Conservation (phyloP, 1,140 invertebrate species). For the Drosophila azteca region DNA sequence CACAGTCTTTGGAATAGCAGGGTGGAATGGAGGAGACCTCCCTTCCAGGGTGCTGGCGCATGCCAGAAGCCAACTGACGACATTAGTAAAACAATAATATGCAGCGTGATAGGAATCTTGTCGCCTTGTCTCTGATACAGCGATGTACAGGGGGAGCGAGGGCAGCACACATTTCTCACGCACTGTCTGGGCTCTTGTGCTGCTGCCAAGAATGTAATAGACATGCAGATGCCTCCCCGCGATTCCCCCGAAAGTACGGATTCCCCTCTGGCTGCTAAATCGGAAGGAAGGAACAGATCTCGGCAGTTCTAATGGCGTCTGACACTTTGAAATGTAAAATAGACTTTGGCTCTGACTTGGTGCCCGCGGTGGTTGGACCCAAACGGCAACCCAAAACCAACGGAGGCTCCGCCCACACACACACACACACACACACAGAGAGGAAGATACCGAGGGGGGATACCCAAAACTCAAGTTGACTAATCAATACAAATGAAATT, state of each 20-base stretch:
- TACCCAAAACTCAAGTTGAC: slow-evolving; percentile 17
- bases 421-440: background rate
- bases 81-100: slow-evolving; percentile 48
- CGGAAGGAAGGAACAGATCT: slow-evolving; percentile 1
- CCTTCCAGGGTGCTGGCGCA: no score
- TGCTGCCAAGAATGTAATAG: slow-evolving; percentile 30
- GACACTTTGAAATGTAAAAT: slow-evolving; percentile 57
- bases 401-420: background rate
- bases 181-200: slow-evolving; percentile 23
- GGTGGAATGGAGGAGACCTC: no score
- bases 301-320: slow-evolving; percentile 38
- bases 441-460: background rate
- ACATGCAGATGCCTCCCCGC: no score
- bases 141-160: slow-evolving; percentile 1
- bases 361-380: slow-evolving; percentile 8
- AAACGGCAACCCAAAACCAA: background rate
- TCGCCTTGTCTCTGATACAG: slow-evolving; percentile 29
- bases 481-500: slow-evolving; percentile 58
- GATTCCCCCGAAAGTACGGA: no score
- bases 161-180: slow-evolving; percentile 20
- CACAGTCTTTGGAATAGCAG: no score
- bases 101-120: slow-evolving; percentile 43
- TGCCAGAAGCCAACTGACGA: background rate
- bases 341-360: slow-evolving; percentile 38
- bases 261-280: no score